Base-by-base conservation (phyloP, 2,797 vertebrate species). In the Heterohyrax brucei region DNA sequence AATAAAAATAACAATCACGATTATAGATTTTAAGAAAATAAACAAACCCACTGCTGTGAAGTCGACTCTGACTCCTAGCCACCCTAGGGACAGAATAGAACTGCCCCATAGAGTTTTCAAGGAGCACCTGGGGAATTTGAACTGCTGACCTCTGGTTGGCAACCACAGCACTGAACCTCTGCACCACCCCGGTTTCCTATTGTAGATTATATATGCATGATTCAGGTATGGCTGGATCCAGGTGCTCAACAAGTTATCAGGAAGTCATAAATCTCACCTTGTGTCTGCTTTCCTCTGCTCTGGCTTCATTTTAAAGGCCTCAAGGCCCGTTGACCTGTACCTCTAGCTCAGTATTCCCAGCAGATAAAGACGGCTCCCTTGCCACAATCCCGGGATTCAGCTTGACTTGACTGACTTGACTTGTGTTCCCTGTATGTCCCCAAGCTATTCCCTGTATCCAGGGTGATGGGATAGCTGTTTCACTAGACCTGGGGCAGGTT, bases 161-260 rank as follows among this genome's bases (percentile, higher is more conserved):
- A 39, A 39, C 39, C 39, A 39, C 39, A 39, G 39, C 39, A 39
- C 39, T 39, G 39, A 39, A 39, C 39, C 39, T 39, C 39, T 39
- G 39, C 39, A 39, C 39, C 39, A 39, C 39, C 39, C 39, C 39
- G 39, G 39, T 39, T 39, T 39, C 39, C 39, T 10, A 77, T 53
- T 66, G 10, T 18, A 10, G 10, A 28, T 64, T 64, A 46, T 73
- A 62, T 28, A 72, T 48, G 64, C 24, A 39, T 72, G 7, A 72
- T 83, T 96, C 66, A 95, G 91, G 86, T 70, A 59, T 44, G 59
- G 90, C 85, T 96, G 48, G 26, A 90, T 82, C 87, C 75, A 92
- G 89, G 68, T n/a, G n/a, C 66, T 76, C 77, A 19, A 0, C 1
- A 59, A 30, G 62, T 48, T 33, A 13, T 46, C 26, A 28, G 64